Base-by-base conservation (phyloP, 2,113 vertebrate genomes). In the Xerus inauris region DNA sequence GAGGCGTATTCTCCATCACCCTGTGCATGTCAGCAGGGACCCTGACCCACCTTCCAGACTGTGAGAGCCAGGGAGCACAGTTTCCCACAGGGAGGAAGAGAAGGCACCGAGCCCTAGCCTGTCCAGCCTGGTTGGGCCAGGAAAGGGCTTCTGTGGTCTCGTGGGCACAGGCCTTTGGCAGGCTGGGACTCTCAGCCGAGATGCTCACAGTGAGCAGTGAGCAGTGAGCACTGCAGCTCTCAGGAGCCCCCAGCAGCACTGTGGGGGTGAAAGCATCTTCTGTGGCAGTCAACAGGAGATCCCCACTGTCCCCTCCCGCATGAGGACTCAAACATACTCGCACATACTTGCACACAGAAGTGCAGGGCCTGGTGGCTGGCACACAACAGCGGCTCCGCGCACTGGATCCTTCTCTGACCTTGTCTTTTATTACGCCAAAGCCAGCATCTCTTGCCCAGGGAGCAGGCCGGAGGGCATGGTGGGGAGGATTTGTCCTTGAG, bases 321-420 rank as follows among this genome's bases (percentile, higher is more conserved):
- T 11, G 16, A 49, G 24, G 20, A 87, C 42, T 8, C 51, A 42
- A 26, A 26, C 69, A 51, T 12, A 14, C 49, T 19, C 9, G 9
- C 17, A 19, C 3, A 13, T 62, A 83, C 54, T 38, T 9, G 17
- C 8, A 16, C 2, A 51, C 28, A n/a, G 13, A 45, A 47, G 72
- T n/a, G 42, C 22, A 28, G 4, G 26, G n/a, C n/a, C 35, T 8
- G 0, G 26, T 0, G 1, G 30, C 35, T 22, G 67, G 76, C n/a
- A 24, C 30, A 7, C 14, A 7, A 8, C 45, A 8, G 6, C 0
- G 0, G 20, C 42, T 0, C 64, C 59, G 17, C 28, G 1, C 11
- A 0, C 10, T 35, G 20, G 51, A 67, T 42, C 69, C 35, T 54
- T 73, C 73, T 82, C 54, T 24, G 11, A 76, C 22, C 64, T 72